Base-by-base conservation (phyloP, 2,888 invertebrate species). In the Mesochorus sp. region DNA sequence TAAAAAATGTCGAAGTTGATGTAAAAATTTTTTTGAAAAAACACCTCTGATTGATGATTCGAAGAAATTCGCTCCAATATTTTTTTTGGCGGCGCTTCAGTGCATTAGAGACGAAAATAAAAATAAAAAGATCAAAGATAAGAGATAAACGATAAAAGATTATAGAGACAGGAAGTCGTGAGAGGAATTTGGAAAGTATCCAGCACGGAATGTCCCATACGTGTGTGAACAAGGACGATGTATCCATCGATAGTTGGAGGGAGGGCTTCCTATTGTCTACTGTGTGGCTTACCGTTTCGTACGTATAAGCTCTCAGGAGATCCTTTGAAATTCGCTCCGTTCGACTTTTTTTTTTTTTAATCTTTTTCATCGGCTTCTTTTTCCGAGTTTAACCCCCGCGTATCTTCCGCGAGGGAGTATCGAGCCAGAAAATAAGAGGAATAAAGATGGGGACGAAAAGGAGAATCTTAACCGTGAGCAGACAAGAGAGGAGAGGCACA, bases 231-330 rank as follows among this genome's bases (percentile, higher is more conserved):
- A 12, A 14, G 8, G 21, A 57, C 26, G 34, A 24, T 14, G 53
- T n/a, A n/a, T n/a, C n/a, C n/a, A n/a, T n/a, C n/a, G n/a, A n/a
- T 59, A 39, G 28, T 26, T 26, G 24, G 2, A 24, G 59, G 26
- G 17, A 37, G 49, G 42, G 26, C 75, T 57, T 71, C 53, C 84
- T 82, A 83, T 84, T 83, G 84, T 84, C 82, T 79, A 76, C 77
- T 66, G 62, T 61, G 76, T 79, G 74, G 75, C 79, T 79, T 73
- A 73, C 81, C 79, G 71, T 78, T 70, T 68, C 67, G 77, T 51
- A 42, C 28, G 66, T 44, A 44, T 17, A 44, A 44, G 44, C 39
- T 59, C 34, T 47, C 53, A 3, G 21, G 39, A 64, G 53, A 51
- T 68, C 44, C 51, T 61, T 19, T n/a, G n/a, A n/a, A n/a, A 39